Base-by-base conservation (phyloP, 1,140 invertebrate species). In the Ridgeia piscesae region DNA sequence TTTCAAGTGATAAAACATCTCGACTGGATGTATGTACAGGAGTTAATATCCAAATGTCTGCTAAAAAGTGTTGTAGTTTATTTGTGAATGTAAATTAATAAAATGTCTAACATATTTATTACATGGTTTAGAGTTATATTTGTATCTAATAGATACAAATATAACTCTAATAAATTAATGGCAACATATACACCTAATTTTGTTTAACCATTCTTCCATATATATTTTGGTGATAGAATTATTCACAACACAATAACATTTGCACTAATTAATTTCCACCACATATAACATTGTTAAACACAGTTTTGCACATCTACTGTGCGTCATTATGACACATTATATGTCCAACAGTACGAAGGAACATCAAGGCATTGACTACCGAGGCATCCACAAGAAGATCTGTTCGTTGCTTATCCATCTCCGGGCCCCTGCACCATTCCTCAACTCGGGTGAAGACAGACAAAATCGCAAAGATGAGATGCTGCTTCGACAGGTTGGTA, bases 341-440 rank as follows among this genome's bases (percentile, higher is more conserved):
- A 91, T n/a, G 2, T 91, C 93, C 94, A 94, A 6, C 92, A 96
- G 96, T 94, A 94, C 95, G 93, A 93, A 94, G 27, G 96, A 96
- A 92, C 96, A 96, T 94, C 95, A 96, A 92, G 95, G 95, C 93
- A 94, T 95, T 33, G 96, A 96, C 92, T 96, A 94, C 95, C 91
- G 95, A 58, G 95, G 96, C 50, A 96, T 96, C 42, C 96, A 96
- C 94, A 95, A 96, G 92, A 95, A 96, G 93, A 96, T 96, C 93
- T 96, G 96, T 93, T 93, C 95, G 89, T 94, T 93, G 92, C 91
- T 96, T 6, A 94, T 94, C 48, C 93, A 94, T 34, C 92, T 96
- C 34, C 91, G 95, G 92, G 94, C 95, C 89, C 94, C 94, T 34
- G 91, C 94, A 33, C 95, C 95, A n/a, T 96, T 96, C 93, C 93